Evolutionary conservation across 2,797 vertebrate genomes (phyloP).

Genomic region (Pterois miles): DNA sequence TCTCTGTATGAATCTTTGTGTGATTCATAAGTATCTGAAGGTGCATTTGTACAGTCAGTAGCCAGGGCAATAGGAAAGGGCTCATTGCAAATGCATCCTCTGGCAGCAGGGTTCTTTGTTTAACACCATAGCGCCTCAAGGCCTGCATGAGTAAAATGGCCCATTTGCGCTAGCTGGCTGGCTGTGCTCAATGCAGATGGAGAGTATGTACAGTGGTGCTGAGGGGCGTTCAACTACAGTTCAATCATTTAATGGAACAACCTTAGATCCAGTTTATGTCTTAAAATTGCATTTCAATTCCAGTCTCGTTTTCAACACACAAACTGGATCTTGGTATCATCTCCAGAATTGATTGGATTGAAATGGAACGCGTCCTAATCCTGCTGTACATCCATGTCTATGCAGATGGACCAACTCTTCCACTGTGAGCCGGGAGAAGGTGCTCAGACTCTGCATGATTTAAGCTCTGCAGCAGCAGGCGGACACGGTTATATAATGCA

Average conservation of each 20-base stretch:
- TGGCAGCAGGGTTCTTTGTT: constrained; percentile 34
- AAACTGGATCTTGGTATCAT: constrained; percentile 52
- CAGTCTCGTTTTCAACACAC: constrained; percentile 49
- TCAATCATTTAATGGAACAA: constrained; percentile 55
- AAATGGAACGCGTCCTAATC: constrained; percentile 67
- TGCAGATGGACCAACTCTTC: constrained; percentile 76
- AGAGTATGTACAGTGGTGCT: constrained; percentile 70
- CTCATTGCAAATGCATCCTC: constrained; percentile 57
- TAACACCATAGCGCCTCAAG: constrained; percentile 24
- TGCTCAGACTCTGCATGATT: constrained; percentile 79
- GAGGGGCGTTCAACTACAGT: constrained; percentile 65
- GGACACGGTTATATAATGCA: constrained; percentile 77
- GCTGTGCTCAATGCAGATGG: constrained; percentile 75
- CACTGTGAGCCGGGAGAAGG: constrained; percentile 71
- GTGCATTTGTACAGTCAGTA: constrained; percentile 75
- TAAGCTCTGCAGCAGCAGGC: constrained; percentile 77
- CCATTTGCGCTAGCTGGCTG: constrained; percentile 66
- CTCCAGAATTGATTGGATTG: constrained; percentile 61
- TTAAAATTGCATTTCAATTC: constrained; percentile 32
- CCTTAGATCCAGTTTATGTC: constrained; percentile 51
- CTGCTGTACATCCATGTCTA: constrained; percentile 72
- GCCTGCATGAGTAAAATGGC: constrained; percentile 50
- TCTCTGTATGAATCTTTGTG: constrained; percentile 71
- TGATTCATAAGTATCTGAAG: constrained; percentile 68
- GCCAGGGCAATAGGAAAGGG: constrained; percentile 62